Evolutionary conservation across 2,888 invertebrate species (phyloP).

Genomic region (Drosophila anomalata): DNA sequence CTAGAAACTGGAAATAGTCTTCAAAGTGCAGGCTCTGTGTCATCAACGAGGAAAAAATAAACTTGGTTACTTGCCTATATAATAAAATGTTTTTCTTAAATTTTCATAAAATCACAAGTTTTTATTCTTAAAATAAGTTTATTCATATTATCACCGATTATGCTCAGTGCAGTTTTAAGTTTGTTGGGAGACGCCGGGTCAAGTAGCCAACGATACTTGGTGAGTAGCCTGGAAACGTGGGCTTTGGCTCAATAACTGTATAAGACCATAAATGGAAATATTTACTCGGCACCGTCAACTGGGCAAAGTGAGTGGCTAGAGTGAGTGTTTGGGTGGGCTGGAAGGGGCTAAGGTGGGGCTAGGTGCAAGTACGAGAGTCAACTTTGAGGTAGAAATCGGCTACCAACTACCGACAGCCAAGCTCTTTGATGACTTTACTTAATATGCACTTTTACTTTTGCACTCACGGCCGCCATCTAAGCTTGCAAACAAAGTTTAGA

Average conservation of each 20-base stretch:
- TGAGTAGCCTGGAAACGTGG: conserved; percentile 25
- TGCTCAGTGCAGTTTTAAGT: background rate
- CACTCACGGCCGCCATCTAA: background rate
- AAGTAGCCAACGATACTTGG: conserved; percentile 17
- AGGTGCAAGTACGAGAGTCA: conserved; percentile 39
- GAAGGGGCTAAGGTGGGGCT: conserved; percentile 4
- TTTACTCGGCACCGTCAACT: conserved; percentile 64
- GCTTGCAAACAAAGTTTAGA: conserved; percentile 57
- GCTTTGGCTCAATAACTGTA: conserved; percentile 68
- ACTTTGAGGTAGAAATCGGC: conserved; percentile 50
- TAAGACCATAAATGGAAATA: conserved; percentile 73
- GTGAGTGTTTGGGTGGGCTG: conserved; percentile 15
- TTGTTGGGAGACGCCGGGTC: conserved; percentile 14
- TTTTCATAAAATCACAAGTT: background rate
- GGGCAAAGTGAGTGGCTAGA: conserved; percentile 37
- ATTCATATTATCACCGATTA: no score
- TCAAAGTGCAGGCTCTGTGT: background rate
- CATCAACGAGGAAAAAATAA: no score
- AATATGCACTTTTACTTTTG: conserved; percentile 18
- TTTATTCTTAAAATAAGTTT: no score
- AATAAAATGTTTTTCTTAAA: background rate
- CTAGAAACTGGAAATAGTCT: background rate
- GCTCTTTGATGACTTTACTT: conserved; percentile 50
- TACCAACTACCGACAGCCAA: conserved; percentile 39
- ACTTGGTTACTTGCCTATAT: background rate